Evolutionary conservation across 2,888 invertebrate genomes (phyloP), one percentile per base, ranked within the genome.

Genomic region (Phyto melanocephala): DNA sequence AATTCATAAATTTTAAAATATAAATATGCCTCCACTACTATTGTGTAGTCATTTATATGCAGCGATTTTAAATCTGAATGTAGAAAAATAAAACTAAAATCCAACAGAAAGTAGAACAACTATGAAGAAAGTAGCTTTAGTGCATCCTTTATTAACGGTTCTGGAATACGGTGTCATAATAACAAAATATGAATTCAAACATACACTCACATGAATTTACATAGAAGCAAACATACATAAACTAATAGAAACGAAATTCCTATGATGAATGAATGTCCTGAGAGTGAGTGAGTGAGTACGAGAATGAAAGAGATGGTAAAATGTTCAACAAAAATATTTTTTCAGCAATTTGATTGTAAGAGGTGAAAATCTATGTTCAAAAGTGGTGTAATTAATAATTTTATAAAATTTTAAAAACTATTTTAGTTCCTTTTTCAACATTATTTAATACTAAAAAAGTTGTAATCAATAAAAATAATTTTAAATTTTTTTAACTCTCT

Each of bases 101-200:
- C 17, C 37, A 60, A 15, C 40, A 40, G 54, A 72, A 72, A 77
- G 33, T 81, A 68, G 72, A 72, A 62, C 77, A 77, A 77, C 62
- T 63, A 35, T 67, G 54, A 81, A 67, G 65, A 71, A 71, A 65
- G 37, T 24, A 60, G 54, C 60, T 76, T 58, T 35, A 76, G 42
- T 65, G 76, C 70, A 80, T 17, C 20, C 70, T 81, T 76, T 76
- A 81, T 76, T 63, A 65, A 76, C 65, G 58, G 22, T 71, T 81
- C 50, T 60, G 80, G 52, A 62, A 60, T 67, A 81, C 52, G 52
- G 71, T 72, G 71, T 50, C 60, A 62, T 77, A 80, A 70, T 75
- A 80, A 75, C 56, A 56, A 63, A 67, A 72, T 72, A 72, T 81
- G 67, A 71, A 76, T 40, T 67, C 67, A 54, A 77, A 62, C 52